Evolutionary conservation across 2,113 vertebrate genomes (phyloP), one percentile per base, ranked within the genome.

Genomic region (Anoplopoma fimbria): DNA sequence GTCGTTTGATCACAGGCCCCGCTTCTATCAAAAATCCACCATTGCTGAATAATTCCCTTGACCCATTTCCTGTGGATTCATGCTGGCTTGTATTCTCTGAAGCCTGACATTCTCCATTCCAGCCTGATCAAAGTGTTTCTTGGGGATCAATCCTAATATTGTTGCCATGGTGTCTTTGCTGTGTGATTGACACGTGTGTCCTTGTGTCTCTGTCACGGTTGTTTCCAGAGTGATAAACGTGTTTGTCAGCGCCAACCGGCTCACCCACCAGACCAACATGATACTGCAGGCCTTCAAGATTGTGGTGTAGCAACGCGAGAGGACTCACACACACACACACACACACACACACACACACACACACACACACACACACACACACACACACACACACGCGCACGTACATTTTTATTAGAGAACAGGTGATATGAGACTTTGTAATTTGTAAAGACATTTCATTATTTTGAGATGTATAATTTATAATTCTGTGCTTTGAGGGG

Each of bases 211-310:
- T 88, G 86, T 88, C 86, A 83, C 34, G 69, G 21, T 89, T 93
- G 69, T 87, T 95, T 86, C 55, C 95, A 98, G 97, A 95, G 97
- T 95, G 95, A 97, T 97, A 95, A 98, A 97, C 86, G 97, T 99
- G 94, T 99, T 98, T 93, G 87, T 97, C 96, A 99, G 97, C 95
- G 97, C 97, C 97, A 99, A 98, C 94, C 96, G 96, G 93, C 96
- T 99, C 96, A 97, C 96, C 95, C 97, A 99, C 96, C 97, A 99
- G 97, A 99, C 97, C 96, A 98, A 98, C 97, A 97, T 97, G 96
- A 99, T 99, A 95, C 97, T 97, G 92, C 97, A 97, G 95, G 98
- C 97, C 95, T 99, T 99, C 96, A 98, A 97, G 96, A 97, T 95
- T 83, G 95, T 96, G 93, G 95, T 94, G 93, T 97, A 87, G 90